These are phyloP conservation scores for Florisuga fusca DNA, from an alignment of 2,797 vertebrate species.

Conservation along the genomic window DNA sequence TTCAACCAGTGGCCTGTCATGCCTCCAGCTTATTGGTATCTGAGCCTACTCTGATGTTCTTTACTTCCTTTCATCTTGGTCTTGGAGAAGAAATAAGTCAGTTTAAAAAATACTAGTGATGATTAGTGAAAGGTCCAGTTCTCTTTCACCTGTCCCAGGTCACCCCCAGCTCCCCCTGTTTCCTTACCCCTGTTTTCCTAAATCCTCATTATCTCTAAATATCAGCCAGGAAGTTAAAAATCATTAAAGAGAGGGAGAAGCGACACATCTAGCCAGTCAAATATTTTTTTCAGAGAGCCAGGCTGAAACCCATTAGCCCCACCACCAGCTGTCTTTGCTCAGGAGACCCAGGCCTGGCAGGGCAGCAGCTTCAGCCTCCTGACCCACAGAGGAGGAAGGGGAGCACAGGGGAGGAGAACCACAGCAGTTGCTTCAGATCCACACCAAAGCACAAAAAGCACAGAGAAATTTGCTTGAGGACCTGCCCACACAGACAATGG, in stretches of 20 bases:
- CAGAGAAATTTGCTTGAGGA: neutral
- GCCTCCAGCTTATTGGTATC: neutral
- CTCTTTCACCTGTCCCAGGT: neutral
- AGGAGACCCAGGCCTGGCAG: neutral
- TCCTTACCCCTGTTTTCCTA: neutral
- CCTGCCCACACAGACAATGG: conserved; percentile 5
- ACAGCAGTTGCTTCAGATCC: neutral
- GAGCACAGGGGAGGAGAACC: neutral
- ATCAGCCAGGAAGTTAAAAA: neutral
- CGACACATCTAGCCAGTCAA: neutral
- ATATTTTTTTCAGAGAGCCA: neutral
- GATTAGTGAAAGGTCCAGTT: neutral
- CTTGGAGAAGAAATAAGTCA: neutral
- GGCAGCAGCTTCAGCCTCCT: neutral
- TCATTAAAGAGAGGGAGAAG: neutral
- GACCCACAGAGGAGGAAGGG: neutral
- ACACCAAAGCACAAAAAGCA: rapidly evolving
- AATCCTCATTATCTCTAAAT: neutral
- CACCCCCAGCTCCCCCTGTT: neutral
- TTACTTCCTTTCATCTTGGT: neutral
- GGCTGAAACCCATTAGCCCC: neutral
- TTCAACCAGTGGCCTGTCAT: neutral
- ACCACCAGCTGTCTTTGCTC: neutral
- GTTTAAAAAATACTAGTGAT: neutral
- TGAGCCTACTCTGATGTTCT: neutral